These are phyloP conservation scores for Rachycentron canadum DNA, from an alignment of 2,797 vertebrate species.

Conservation along the genomic window DNA sequence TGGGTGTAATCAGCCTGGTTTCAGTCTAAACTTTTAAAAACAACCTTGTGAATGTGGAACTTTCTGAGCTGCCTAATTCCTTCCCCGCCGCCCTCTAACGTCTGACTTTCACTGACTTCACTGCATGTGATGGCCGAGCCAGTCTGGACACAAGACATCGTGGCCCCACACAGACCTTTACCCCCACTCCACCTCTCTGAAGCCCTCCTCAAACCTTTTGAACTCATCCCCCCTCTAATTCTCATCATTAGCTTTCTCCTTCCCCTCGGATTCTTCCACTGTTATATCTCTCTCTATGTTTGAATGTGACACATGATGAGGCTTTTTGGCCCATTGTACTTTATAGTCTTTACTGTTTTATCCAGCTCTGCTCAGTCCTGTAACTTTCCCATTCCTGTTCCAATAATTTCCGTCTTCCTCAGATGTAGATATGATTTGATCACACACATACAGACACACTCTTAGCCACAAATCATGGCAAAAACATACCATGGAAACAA, in stretches of 20 bases:
- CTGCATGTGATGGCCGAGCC: constrained; percentile 1
- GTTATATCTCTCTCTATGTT: neutral
- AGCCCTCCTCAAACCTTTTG: neutral
- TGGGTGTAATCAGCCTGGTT: constrained; percentile 1
- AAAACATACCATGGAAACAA: neutral
- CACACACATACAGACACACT: constrained; percentile 9
- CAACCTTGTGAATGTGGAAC: neutral
- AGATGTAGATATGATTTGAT: constrained; percentile 44
- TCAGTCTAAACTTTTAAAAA: constrained; percentile 14
- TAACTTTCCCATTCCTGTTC: constrained; percentile 19
- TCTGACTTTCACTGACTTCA: constrained; percentile 5
- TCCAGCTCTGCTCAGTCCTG: neutral
- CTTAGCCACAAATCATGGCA: neutral
- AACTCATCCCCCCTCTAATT: neutral
- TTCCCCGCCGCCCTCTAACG: neutral
- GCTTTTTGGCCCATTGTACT: neutral
- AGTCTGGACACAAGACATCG: neutral
- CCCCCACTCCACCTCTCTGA: neutral
- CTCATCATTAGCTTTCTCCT: neutral
- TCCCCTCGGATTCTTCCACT: neutral
- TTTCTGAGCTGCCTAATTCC: neutral
- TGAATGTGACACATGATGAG: too few relatives aligned
- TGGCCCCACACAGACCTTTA: constrained; percentile 6
- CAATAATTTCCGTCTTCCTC: constrained; percentile 38
- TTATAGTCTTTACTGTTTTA: neutral